Evolutionary conservation across 2,888 invertebrate genomes (phyloP).

Genomic region (Ephialtes manifestator): DNA sequence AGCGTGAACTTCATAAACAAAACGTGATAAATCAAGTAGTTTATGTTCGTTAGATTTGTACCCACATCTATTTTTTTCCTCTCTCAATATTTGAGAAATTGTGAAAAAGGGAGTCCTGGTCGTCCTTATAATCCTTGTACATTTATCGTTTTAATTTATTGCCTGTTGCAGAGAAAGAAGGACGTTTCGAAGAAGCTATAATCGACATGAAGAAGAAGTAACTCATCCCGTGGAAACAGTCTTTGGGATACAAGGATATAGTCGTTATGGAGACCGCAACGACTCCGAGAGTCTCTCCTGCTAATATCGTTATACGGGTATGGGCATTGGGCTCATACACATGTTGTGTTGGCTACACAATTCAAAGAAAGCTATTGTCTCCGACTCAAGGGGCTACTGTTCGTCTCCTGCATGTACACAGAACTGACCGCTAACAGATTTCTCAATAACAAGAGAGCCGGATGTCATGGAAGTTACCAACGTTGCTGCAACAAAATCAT

Average conservation of each 20-base stretch:
- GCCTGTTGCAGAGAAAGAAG: background rate
- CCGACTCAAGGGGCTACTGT: slow-evolving; percentile 44
- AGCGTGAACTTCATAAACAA: background rate
- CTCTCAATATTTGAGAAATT: background rate
- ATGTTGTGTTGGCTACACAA: slow-evolving; percentile 31
- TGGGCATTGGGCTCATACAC: slow-evolving; percentile 37
- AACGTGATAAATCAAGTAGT: slow-evolving; percentile 50
- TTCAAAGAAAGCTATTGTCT: slow-evolving; percentile 62
- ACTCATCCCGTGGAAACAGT: background rate
- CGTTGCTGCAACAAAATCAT: too few species aligned
- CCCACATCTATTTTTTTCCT: slow-evolving; percentile 51
- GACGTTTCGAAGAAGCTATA: slow-evolving; percentile 11
- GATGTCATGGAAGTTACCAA: too few species aligned
- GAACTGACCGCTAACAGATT: background rate
- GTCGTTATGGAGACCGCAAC: background rate
- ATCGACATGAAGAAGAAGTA: slow-evolving; percentile 3
- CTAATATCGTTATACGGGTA: slow-evolving; percentile 50
- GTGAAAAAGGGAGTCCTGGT: background rate
- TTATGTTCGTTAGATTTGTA: slow-evolving; percentile 32
- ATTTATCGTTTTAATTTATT: slow-evolving; percentile 24
- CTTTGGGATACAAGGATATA: background rate
- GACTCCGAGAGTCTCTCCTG: slow-evolving; percentile 5
- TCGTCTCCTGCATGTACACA: slow-evolving; percentile 3
- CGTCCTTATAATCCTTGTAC: background rate
- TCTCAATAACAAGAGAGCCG: slow-evolving; percentile 13